Conservation (phyloP, 2,113 vertebrate genomes). For the Nibea coibor region DNA sequence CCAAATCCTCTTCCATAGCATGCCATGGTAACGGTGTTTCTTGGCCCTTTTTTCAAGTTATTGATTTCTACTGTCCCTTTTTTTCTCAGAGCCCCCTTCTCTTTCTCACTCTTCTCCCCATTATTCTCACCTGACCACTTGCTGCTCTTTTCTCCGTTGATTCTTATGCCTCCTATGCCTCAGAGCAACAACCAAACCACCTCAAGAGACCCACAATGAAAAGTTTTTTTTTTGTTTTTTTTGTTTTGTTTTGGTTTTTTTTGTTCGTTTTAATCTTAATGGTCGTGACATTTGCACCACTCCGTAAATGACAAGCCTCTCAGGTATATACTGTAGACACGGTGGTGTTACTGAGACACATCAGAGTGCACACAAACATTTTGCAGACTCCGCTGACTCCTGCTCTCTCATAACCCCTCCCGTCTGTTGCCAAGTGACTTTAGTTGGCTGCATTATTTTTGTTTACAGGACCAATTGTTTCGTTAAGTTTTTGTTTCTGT, state of each 20-base stretch:
- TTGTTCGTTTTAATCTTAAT: constrained; percentile 50
- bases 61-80: constrained; percentile 87
- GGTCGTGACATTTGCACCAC: constrained; percentile 80
- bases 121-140: constrained; percentile 84
- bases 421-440: constrained; percentile 81
- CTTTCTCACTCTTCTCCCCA: constrained; percentile 81
- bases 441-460: constrained; percentile 80
- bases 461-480: constrained; percentile 83
- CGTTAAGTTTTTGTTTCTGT: constrained; percentile 74
- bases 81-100: constrained; percentile 80
- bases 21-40: constrained; percentile 94
- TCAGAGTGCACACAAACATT: constrained; percentile 70
- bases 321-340: constrained; percentile 71
- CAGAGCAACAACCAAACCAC: constrained; percentile 73
- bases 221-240: constrained; percentile 33
- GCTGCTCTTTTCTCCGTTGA: constrained; percentile 84
- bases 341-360: constrained; percentile 68
- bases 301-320: constrained; percentile 75
- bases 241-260: constrained; percentile 38
- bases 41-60: constrained; percentile 87
- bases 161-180: constrained; percentile 72
- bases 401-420: constrained; percentile 82
- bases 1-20: constrained; percentile 95
- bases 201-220: constrained; percentile 68
- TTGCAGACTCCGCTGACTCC: constrained; percentile 78